Conservation (phyloP, 2,888 invertebrate genomes). For the Drosophila buzzatii region DNA sequence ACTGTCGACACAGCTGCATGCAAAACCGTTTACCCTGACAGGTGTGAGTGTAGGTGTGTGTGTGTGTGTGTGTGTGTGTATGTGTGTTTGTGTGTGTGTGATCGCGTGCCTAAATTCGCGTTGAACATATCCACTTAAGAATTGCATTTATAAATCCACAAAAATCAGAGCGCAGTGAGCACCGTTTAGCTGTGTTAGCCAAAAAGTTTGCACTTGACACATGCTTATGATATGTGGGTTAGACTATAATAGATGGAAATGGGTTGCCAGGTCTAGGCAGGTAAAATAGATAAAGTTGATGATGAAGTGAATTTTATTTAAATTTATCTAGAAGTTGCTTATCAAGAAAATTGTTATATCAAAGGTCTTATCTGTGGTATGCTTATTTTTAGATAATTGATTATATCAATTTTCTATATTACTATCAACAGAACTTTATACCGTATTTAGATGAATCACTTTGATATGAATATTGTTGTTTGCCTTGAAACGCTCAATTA, state of each 20-base stretch:
- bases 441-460: background rate
- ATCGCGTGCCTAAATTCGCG: constrained; percentile 59
- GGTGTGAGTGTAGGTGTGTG: constrained; percentile 8
- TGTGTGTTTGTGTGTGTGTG: constrained; percentile 7
- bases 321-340: background rate
- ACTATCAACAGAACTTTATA: background rate
- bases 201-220: constrained; percentile 38
- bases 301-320: background rate
- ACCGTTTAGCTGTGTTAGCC: constrained; percentile 56
- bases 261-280: background rate
- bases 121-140: constrained; percentile 67
- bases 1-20: constrained; percentile 76
- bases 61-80: constrained; percentile 10
- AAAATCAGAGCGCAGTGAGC: constrained; percentile 44
- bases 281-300: background rate
- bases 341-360: background rate
- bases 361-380: background rate
- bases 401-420: background rate
- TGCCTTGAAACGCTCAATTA: too few species aligned
- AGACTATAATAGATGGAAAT: background rate
- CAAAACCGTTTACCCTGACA: constrained; percentile 62
- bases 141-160: constrained; percentile 58
- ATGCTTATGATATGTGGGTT: constrained; percentile 17
- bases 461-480: background rate
- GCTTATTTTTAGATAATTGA: background rate